Conservation (phyloP, 2,113 vertebrate species). For the Xerus inauris region DNA sequence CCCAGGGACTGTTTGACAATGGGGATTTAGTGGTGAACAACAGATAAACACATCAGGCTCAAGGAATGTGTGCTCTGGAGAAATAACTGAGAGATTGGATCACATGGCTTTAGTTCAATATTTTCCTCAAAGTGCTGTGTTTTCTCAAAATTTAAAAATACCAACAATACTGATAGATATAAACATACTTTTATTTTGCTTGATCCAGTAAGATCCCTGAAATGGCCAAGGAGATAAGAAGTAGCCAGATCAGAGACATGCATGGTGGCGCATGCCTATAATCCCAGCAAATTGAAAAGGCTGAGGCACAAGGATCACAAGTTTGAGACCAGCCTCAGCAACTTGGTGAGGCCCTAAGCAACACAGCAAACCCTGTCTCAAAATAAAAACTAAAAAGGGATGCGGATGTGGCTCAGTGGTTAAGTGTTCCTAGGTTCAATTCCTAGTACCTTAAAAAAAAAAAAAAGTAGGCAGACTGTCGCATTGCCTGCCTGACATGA, state of each 20-base stretch:
- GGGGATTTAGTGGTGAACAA: not conserved
- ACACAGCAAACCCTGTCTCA: too few relatives aligned
- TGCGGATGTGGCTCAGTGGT: too few relatives aligned
- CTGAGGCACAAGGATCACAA: too few relatives aligned
- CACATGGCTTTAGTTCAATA: not conserved
- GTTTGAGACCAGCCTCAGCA: too few relatives aligned
- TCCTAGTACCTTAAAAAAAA: too few relatives aligned
- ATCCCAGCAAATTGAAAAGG: too few relatives aligned
- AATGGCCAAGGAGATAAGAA: not conserved
- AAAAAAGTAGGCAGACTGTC: not conserved
- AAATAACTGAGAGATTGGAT: not conserved
- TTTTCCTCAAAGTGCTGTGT: not conserved
- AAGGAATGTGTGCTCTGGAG: not conserved
- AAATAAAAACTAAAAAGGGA: too few relatives aligned
- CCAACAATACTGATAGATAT: not conserved
- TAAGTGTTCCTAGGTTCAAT: too few relatives aligned
- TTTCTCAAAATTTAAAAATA: not conserved
- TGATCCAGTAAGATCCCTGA: not conserved
- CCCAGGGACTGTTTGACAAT: not conserved
- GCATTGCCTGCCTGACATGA: not conserved
- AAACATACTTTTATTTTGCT: not conserved
- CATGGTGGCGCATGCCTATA: too few relatives aligned
- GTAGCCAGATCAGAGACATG: not conserved
- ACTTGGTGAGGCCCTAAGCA: too few relatives aligned
- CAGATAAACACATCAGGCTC: not conserved